Evolutionary conservation across 2,888 invertebrate genomes (phyloP).

Genomic region (Anticlea derivata): DNA sequence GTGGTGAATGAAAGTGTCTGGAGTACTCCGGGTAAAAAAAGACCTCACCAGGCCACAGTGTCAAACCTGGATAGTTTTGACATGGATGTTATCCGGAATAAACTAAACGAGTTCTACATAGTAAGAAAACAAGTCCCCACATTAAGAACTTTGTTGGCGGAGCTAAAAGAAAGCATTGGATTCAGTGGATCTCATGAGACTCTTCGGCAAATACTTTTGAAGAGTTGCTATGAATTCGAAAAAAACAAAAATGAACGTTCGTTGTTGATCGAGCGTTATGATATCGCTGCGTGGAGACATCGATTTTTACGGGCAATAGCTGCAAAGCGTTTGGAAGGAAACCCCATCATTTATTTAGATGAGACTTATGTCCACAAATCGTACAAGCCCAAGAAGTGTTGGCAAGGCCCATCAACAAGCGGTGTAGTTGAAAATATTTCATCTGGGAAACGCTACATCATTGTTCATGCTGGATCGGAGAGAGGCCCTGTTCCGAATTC

Average conservation of each 20-base stretch:
- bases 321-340: constrained; percentile 15
- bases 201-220: constrained; percentile 24
- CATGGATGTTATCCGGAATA: constrained; percentile 17
- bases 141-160: constrained; percentile 25
- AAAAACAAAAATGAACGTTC: constrained; percentile 38
- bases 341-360: constrained; percentile 1
- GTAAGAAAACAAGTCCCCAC: constrained; percentile 11
- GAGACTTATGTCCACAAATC: constrained; percentile 5
- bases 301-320: constrained; percentile 26
- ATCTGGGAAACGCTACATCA: constrained; percentile 37
- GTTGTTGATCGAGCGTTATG: constrained; percentile 36
- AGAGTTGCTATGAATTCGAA: constrained; percentile 28
- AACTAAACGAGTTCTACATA: constrained; percentile 19
- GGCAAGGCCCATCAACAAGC: constrained; percentile 36
- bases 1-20: too few species aligned
- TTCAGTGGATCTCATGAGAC: constrained; percentile 25
- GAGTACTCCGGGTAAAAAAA: constrained; percentile 23
- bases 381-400: constrained; percentile 36
- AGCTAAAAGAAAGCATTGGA: constrained; percentile 24
- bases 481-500: constrained; percentile 13
- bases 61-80: constrained; percentile 23
- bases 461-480: constrained; percentile 34
- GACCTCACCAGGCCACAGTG: constrained; percentile 20
- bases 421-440: constrained; percentile 33
- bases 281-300: constrained; percentile 38